These are phyloP conservation scores for Silurus aristotelis DNA, from an alignment of 2,797 vertebrate species.

Conservation along the genomic window DNA sequence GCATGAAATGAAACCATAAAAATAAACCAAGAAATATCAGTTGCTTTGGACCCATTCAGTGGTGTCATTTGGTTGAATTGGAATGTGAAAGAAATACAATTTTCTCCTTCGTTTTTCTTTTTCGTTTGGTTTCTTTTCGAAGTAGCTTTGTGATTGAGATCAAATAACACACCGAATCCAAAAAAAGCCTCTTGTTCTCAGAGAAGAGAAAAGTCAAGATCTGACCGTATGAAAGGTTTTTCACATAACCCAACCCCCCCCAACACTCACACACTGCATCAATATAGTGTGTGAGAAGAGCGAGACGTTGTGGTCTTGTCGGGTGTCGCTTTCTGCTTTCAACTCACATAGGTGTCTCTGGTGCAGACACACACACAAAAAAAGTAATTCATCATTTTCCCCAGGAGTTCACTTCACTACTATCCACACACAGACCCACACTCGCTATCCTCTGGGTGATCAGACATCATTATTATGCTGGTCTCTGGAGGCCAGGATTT, in stretches of 20 bases:
- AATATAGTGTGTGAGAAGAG: slow-evolving; percentile 36
- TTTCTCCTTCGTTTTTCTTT: not conserved
- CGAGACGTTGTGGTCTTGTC: slow-evolving; percentile 53
- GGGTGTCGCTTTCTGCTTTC: slow-evolving; percentile 69
- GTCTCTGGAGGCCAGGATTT: slow-evolving; percentile 31
- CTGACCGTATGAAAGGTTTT: not conserved
- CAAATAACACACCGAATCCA: not conserved
- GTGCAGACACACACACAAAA: slow-evolving; percentile 53
- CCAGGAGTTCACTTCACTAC: slow-evolving; percentile 50
- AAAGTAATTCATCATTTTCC: slow-evolving; percentile 66
- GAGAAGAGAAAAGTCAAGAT: not conserved
- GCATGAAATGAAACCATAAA: not conserved
- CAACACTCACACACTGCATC: not conserved
- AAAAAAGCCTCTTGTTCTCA: not conserved
- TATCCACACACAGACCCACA: slow-evolving; percentile 15
- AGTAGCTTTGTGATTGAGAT: not conserved
- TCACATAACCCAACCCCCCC: not conserved
- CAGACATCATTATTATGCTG: slow-evolving; percentile 39
- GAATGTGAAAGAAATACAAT: not conserved
- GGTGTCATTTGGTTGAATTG: not conserved
- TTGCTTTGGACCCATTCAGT: not conserved
- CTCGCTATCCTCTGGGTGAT: slow-evolving; percentile 57
- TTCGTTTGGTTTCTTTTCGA: not conserved
- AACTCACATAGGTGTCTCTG: slow-evolving; percentile 59
- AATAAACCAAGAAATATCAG: not conserved